Evolutionary conservation across 2,888 invertebrate genomes (phyloP).

Genomic region (Acanthoscelides obtectus): DNA sequence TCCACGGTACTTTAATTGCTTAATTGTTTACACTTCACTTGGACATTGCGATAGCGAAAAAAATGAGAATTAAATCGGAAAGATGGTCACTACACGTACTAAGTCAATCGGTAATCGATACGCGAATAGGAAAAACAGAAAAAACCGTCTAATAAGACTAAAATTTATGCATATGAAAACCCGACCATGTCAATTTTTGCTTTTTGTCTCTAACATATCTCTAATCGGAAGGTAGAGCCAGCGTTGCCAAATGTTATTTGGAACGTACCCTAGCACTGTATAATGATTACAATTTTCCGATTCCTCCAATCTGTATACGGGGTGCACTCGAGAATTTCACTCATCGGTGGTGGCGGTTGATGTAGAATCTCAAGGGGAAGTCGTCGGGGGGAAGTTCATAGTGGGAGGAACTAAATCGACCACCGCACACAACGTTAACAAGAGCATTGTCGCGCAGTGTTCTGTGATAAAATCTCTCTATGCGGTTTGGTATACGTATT

Average conservation of each 20-base stretch:
- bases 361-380: too few relatives aligned
- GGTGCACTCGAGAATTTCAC: too few relatives aligned
- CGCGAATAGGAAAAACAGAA: slow-evolving; percentile 4
- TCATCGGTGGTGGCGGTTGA: too few relatives aligned
- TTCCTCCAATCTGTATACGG: too few relatives aligned
- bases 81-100: slow-evolving; percentile 10
- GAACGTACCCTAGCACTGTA: neutral
- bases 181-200: slow-evolving; percentile 35
- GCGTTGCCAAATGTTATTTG: neutral
- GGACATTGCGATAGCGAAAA: slow-evolving; percentile 10
- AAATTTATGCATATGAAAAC: slow-evolving; percentile 30
- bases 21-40: slow-evolving; percentile 24
- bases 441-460: too few relatives aligned
- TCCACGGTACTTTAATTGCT: slow-evolving; percentile 26
- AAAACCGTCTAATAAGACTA: slow-evolving; percentile 18
- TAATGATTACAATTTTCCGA: too few relatives aligned
- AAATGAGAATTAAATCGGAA: slow-evolving; percentile 1
- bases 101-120: slow-evolving; percentile 3
- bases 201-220: slow-evolving; percentile 12
- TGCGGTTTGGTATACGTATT: too few relatives aligned
- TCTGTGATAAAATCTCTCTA: too few relatives aligned
- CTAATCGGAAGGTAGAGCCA: neutral
- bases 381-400: too few relatives aligned
- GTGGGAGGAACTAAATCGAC: too few relatives aligned
- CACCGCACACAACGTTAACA: too few relatives aligned